Conservation (phyloP, 2,888 invertebrate genomes). For the Apamea sordens region DNA sequence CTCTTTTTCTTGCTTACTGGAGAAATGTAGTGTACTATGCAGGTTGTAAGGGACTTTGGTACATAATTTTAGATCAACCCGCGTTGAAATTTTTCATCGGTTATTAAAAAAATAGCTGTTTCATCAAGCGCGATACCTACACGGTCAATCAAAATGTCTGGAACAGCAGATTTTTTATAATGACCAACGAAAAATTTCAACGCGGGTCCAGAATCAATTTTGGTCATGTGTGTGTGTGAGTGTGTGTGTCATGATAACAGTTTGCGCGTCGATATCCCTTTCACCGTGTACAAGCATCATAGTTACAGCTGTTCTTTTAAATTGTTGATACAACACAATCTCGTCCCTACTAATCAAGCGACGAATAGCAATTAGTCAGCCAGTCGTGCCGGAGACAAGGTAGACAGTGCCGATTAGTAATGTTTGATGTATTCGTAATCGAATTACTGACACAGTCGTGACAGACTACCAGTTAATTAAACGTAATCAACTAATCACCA, state of each 20-base stretch:
- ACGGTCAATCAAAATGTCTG: no score
- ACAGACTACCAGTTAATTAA: constrained; percentile 46
- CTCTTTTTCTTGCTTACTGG: no score
- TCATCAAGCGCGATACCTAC: no score
- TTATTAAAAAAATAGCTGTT: no score
- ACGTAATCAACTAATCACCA: constrained; percentile 47
- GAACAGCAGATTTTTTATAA: no score
- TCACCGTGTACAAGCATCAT: accelerated
- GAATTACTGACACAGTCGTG: constrained; percentile 52
- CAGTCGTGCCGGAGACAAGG: constrained; percentile 42
- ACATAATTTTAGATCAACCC: no score
- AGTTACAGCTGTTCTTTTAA: constrained; percentile 20
- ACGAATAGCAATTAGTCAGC: constrained; percentile 48
- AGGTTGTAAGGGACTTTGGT: no score
- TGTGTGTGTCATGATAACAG: background rate
- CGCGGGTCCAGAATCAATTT: background rate
- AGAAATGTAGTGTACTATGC: no score
- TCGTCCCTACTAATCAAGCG: constrained; percentile 33
- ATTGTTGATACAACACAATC: constrained; percentile 16
- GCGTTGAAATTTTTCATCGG: no score
- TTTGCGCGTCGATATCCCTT: background rate
- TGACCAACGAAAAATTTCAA: no score
- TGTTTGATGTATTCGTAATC: constrained; percentile 60
- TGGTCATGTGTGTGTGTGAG: no score
- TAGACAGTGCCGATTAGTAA: constrained; percentile 51